Base-by-base conservation (phyloP, 1,140 invertebrate genomes). In the Plutomurus gul region DNA sequence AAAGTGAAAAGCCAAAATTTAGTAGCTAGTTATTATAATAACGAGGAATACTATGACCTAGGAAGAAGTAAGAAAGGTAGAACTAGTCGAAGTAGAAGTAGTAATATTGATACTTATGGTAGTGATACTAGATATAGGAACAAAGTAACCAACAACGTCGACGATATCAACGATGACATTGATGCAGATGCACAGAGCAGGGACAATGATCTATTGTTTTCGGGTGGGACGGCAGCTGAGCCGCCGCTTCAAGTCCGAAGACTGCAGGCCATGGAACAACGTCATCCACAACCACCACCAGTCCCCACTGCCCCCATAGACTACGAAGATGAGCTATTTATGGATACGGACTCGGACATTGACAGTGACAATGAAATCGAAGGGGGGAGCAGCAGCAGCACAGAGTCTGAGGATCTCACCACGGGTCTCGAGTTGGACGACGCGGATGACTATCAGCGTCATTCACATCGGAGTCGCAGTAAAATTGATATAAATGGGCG, bases 31-130 rank as follows among this genome's bases (percentile, higher is more conserved):
- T 10, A 65, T 33, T 25, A 65, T 65, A 30, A 65, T 65, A 37
- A 40, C 13, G 40, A 43, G 39, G 30, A 40, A 27, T 30, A 39
- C 22, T 11, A 20, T 20, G 8, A 43, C 30, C 36, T 40, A 40
- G 37, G 30, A 37, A 43, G 25, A 40, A 40, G 25, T 72, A 43
- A 72, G 25, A 39, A 40, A 72, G 36, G 36, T 39, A 72, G 36
- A 43, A 40, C 70, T 72, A 39, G 36, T 72, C 70, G 36, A 25
- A 72, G 70, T 39, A 39, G 40, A 72, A 72, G 70, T 37, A 72
- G 70, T 72, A 39, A 39, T 40, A 72, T 46, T 72, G 70, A 43
- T 46, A 72, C 70, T 72, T 72, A 40, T 72, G 70, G 56, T 65
- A 65, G 56, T 65, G 56, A 65, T 65, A 65, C 27, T 65, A 65